Percentiles rank a stretch among this genome's conserved stretches.
These are phyloP conservation scores for Chrysolina americana DNA, from an alignment of 2,888 invertebrate genomes.

Conservation along the genomic window DNA sequence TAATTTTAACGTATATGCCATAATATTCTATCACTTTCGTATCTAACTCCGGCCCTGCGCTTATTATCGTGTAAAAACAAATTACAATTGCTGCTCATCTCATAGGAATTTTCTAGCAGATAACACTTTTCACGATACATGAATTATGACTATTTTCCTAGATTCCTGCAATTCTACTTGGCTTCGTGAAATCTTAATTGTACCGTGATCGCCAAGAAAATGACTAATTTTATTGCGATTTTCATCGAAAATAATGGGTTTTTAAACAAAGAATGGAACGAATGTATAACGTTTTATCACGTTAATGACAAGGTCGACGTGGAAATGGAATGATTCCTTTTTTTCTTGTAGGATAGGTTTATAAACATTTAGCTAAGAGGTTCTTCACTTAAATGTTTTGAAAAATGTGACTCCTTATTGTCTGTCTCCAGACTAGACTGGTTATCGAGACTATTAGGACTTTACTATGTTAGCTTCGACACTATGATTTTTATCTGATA, in stretches of 20 bases:
- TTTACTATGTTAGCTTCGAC: not conserved
- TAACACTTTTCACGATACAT: slow-evolving; percentile 10
- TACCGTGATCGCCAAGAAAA: slow-evolving; percentile 14
- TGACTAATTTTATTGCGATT: slow-evolving; percentile 44
- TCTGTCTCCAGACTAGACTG: slow-evolving; percentile 27
- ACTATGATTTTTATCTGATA: slow-evolving; percentile 19
- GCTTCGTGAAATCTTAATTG: slow-evolving; percentile 20
- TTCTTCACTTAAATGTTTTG: slow-evolving; percentile 27
- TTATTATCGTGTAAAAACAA: not conserved
- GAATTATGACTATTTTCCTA: slow-evolving; percentile 20
- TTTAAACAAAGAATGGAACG: slow-evolving; percentile 37
- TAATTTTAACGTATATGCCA: too few relatives aligned
- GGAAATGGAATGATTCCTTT: slow-evolving; percentile 2
- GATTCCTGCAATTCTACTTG: slow-evolving; percentile 18
- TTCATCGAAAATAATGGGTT: slow-evolving; percentile 36
- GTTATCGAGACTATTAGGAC: slow-evolving; percentile 16
- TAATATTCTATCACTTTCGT: not conserved
- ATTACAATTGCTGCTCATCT: not conserved
- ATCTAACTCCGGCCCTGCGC: not conserved
- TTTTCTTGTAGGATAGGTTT: not conserved
- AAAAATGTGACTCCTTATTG: slow-evolving; percentile 20
- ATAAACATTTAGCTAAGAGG: slow-evolving; percentile 26
- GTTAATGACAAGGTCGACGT: slow-evolving; percentile 36
- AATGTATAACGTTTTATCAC: slow-evolving; percentile 45
- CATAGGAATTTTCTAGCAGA: slow-evolving; percentile 4